These are phyloP conservation scores for Isichthys henryi DNA, from an alignment of 2,113 vertebrate species.

Conservation along the genomic window DNA sequence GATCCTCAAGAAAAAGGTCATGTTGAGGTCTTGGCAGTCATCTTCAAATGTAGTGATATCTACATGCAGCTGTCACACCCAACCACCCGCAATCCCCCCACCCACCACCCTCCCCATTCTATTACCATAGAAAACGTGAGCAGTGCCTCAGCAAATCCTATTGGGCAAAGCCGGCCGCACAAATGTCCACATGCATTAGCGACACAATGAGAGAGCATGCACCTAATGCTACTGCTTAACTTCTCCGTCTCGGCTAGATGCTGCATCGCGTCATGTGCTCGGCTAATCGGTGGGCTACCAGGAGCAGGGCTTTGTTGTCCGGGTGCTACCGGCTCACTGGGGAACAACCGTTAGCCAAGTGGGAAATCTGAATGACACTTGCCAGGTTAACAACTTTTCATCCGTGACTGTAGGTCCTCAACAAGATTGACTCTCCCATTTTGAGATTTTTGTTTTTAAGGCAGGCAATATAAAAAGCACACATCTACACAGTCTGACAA, in stretches of 20 bases:
- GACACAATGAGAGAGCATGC: constrained; percentile 6
- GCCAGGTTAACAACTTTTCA: neutral
- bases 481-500: constrained; percentile 22
- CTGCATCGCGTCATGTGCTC: neutral
- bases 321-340: neutral
- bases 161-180: neutral
- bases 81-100: neutral
- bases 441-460: neutral
- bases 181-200: constrained; percentile 9
- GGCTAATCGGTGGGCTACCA: neutral
- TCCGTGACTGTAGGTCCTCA: neutral
- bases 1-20: neutral
- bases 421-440: neutral
- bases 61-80: neutral
- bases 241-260: neutral
- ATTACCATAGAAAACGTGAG: neutral
- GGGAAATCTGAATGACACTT: neutral
- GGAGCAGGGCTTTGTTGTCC: neutral
- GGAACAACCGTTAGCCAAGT: neutral
- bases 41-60: neutral
- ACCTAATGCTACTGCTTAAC: neutral
- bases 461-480: neutral
- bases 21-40: neutral
- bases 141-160: neutral
- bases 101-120: neutral